Conservation (phyloP, 1,140 invertebrate species). For the Leptonema lineaticorne region DNA sequence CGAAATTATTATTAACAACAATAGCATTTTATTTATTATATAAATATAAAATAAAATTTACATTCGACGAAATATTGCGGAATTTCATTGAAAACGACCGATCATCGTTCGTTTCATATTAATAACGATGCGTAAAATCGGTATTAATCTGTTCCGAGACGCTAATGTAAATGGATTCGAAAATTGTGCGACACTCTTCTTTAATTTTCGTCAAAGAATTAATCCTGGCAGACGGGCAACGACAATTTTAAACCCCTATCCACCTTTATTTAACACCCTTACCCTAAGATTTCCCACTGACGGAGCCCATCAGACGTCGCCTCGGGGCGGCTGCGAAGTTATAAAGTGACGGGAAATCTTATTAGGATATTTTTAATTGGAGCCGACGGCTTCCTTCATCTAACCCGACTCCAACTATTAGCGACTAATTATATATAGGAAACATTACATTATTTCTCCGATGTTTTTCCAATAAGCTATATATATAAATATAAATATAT, state of each 20-base stretch:
- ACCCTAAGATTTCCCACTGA: neutral
- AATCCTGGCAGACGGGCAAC: neutral
- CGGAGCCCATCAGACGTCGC: neutral
- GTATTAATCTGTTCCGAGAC: neutral
- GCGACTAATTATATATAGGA: neutral
- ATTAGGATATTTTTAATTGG: conserved; percentile 23
- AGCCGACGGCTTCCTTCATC: neutral
- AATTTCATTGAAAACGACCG: too few species aligned
- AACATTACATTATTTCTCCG: too few species aligned
- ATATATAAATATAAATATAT: too few species aligned
- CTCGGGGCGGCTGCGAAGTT: neutral
- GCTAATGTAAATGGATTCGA: neutral
- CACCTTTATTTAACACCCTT: neutral
- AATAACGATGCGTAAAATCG: too few species aligned
- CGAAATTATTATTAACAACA: too few species aligned
- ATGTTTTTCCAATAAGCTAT: too few species aligned
- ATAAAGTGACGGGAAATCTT: conserved; percentile 11
- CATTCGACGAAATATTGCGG: too few species aligned
- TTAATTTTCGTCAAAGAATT: conserved; percentile 16
- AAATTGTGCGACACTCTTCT: neutral
- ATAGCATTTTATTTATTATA: too few species aligned
- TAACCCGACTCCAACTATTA: conserved; percentile 4
- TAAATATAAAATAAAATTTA: too few species aligned
- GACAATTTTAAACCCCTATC: neutral
- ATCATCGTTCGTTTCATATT: too few species aligned